phyloP scores from a whole-genome alignment of 2,888 invertebrate genomes.

The Ectemnius cavifrons region DNA sequence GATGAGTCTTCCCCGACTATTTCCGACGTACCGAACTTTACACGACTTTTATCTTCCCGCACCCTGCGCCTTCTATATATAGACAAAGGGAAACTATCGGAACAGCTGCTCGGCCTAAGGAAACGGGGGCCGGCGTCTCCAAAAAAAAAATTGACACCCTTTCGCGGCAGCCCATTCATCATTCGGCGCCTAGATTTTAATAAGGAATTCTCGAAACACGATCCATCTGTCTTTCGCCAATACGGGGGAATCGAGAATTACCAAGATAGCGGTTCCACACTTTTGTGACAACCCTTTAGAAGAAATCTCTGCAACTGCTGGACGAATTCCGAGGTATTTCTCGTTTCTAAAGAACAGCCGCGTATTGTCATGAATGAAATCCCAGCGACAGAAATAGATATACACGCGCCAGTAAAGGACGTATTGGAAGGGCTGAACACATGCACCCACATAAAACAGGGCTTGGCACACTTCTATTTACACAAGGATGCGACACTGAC shows the following conservation, averaged over 20 bases:
- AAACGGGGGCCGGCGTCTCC: conserved; percentile 37
- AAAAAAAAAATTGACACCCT: conserved; percentile 48
- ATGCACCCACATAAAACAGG: conserved; percentile 33
- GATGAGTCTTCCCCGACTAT: conserved; percentile 65
- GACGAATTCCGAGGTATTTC: background rate
- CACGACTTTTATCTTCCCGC: conserved; percentile 65
- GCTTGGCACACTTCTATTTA: conserved; percentile 36
- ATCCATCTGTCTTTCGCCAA: conserved; percentile 36
- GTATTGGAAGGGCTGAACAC: conserved; percentile 33
- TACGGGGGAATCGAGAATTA: background rate
- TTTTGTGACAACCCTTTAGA: background rate
- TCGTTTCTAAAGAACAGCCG: background rate
- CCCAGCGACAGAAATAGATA: conserved; percentile 26
- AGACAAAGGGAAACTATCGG: conserved; percentile 61
- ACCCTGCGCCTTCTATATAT: conserved; percentile 64
- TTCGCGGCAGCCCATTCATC: conserved; percentile 58
- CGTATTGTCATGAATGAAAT: conserved; percentile 27
- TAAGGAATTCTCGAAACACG: conserved; percentile 42
- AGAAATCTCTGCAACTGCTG: background rate
- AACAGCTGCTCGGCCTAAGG: conserved; percentile 64
- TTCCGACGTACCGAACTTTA: conserved; percentile 66
- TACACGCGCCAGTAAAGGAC: conserved; percentile 35
- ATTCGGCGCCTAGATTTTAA: conserved; percentile 57
- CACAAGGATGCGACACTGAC: conserved; percentile 47
- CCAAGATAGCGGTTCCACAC: background rate